Conservation (phyloP, 1,140 invertebrate species). For the Hirudo medicinalis region DNA sequence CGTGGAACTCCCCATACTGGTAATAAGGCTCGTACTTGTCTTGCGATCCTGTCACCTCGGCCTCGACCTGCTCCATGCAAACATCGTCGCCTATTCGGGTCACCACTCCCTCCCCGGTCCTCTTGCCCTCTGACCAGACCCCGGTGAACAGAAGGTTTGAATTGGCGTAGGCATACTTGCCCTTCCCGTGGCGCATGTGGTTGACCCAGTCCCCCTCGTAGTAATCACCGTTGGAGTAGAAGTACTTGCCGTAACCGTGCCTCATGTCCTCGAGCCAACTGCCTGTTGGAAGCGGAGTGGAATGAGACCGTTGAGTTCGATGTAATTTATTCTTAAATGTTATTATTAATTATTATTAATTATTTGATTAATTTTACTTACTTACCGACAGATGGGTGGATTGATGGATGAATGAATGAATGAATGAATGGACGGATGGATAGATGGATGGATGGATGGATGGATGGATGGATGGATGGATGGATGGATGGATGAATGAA, state of each 20-base stretch:
- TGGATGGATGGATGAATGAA: no score
- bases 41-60: neutral
- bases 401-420: no score
- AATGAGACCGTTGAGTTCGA: no score
- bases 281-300: conserved; percentile 28
- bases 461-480: no score
- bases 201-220: conserved; percentile 50
- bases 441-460: no score
- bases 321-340: neutral
- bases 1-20: neutral
- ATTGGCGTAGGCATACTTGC: conserved; percentile 51
- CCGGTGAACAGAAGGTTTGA: conserved; percentile 39
- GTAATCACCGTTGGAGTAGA: conserved; percentile 39
- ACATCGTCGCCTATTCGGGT: conserved; percentile 17
- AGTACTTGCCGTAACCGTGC: conserved; percentile 41
- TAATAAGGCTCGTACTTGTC: neutral
- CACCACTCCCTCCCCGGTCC: conserved; percentile 42
- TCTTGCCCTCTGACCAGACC: conserved; percentile 40
- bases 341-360: neutral
- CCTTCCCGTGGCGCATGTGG: conserved; percentile 47
- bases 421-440: no score
- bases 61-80: neutral
- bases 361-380: no score
- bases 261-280: conserved; percentile 41
- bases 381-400: no score